phyloP scores from a whole-genome alignment of 2,797 vertebrate genomes.

The Pangasius macronema region DNA sequence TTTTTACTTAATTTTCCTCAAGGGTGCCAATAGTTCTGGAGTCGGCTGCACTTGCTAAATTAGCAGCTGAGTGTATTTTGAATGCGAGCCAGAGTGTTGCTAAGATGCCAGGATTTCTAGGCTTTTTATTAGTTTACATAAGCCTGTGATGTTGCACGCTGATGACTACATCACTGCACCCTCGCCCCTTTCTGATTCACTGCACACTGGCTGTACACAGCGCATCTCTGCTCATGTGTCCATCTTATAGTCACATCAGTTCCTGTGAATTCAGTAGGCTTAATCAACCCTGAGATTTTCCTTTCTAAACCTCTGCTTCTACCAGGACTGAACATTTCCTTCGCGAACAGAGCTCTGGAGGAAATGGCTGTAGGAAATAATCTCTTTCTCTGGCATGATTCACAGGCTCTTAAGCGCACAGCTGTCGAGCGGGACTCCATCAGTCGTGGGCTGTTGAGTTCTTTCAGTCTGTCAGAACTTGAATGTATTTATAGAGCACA shows the following conservation, averaged over 20 bases:
- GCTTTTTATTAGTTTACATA: slow-evolving; percentile 2
- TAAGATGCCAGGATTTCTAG: background rate
- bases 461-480: slow-evolving; percentile 32
- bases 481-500: slow-evolving; percentile 36
- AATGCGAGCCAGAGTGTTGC: background rate
- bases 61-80: background rate
- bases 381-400: slow-evolving; percentile 26
- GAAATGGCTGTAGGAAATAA: slow-evolving; percentile 14
- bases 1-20: background rate
- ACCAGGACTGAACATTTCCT: background rate
- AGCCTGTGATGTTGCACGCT: slow-evolving; percentile 6
- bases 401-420: slow-evolving; percentile 18
- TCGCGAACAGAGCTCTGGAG: background rate
- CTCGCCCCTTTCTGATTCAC: slow-evolving; percentile 11
- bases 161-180: slow-evolving; percentile 3
- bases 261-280: background rate
- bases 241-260: slow-evolving; percentile 3
- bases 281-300: background rate
- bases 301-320: slow-evolving; percentile 1
- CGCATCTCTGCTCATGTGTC: background rate
- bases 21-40: background rate
- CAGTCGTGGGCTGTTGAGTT: slow-evolving; percentile 43
- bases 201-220: slow-evolving; percentile 6
- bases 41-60: background rate
- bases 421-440: slow-evolving; percentile 39